Conservation (phyloP, 2,888 invertebrate species). For the Epinotia brunnichana region DNA sequence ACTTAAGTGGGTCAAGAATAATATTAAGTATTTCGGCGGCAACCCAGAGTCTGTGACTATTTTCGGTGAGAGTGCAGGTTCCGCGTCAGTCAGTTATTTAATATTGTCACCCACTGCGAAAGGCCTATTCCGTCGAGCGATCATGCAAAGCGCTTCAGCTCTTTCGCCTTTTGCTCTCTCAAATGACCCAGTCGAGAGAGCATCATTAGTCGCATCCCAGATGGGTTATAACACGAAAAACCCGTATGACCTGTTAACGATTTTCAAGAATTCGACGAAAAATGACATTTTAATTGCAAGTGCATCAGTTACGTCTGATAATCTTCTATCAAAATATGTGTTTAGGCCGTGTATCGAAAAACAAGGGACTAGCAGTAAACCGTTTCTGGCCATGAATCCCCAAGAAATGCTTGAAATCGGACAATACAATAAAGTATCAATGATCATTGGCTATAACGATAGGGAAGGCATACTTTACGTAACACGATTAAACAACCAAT, state of each 20-base stretch:
- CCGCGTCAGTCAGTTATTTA: slow-evolving; percentile 45
- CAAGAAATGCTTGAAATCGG: slow-evolving; percentile 44
- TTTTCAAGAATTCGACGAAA: slow-evolving; percentile 44
- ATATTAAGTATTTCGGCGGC: slow-evolving; percentile 46
- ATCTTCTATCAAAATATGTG: slow-evolving; percentile 23
- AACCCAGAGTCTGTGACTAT: slow-evolving; percentile 45
- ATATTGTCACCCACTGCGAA: slow-evolving; percentile 43
- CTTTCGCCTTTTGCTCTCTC: slow-evolving; percentile 45
- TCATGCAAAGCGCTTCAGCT: slow-evolving; percentile 47
- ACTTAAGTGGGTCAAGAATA: slow-evolving; percentile 45
- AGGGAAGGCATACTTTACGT: slow-evolving; percentile 46
- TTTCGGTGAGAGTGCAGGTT: slow-evolving; percentile 47
- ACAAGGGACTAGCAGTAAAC: slow-evolving; percentile 17
- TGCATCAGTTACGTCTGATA: slow-evolving; percentile 18
- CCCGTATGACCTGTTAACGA: slow-evolving; percentile 44
- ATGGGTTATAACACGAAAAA: slow-evolving; percentile 47
- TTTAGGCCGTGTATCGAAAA: slow-evolving; percentile 38
- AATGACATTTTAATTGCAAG: slow-evolving; percentile 44
- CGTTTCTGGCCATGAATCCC: slow-evolving; percentile 43
- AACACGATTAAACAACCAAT: slow-evolving; percentile 13
- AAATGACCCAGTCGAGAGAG: slow-evolving; percentile 42
- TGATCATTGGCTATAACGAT: slow-evolving; percentile 47
- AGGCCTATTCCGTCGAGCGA: slow-evolving; percentile 45
- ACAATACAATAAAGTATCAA: slow-evolving; percentile 45
- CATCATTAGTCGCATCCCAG: slow-evolving; percentile 42